Percentiles rank a stretch among this genome's conserved stretches.
Conservation (phyloP, 2,888 invertebrate genomes). For the Lasioglossum morio region DNA sequence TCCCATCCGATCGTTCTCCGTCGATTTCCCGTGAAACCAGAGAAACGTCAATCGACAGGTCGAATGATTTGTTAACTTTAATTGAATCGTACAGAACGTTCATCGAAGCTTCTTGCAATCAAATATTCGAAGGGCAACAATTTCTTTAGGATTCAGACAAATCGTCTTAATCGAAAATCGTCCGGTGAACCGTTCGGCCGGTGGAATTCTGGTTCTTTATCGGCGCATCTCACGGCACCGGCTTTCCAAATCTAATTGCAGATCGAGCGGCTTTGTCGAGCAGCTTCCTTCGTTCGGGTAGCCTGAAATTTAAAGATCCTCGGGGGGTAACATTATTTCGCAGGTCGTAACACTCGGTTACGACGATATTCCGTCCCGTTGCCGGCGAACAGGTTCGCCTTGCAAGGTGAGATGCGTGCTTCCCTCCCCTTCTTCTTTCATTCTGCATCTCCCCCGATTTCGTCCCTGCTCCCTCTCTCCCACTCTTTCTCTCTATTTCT, state of each 20-base stretch:
- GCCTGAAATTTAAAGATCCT: constrained; percentile 70
- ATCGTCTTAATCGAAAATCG: not conserved
- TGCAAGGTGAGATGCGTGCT: constrained; percentile 81
- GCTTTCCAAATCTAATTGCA: constrained; percentile 13
- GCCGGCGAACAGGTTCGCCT: constrained; percentile 79
- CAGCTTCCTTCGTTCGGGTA: constrained; percentile 46
- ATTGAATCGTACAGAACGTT: not conserved
- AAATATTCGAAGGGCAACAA: not conserved
- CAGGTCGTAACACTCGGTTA: constrained; percentile 67
- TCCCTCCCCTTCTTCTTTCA: constrained; percentile 54
- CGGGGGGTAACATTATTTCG: constrained; percentile 69
- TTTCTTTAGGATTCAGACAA: not conserved
- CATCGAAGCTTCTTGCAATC: not conserved
- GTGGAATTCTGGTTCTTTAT: not conserved
- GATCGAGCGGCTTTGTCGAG: constrained; percentile 22
- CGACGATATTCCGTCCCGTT: constrained; percentile 69
- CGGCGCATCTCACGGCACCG: constrained; percentile 19
- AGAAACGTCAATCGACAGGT: not conserved
- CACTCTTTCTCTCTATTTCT: not conserved
- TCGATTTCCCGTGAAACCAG: not conserved
- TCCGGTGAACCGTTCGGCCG: not conserved
- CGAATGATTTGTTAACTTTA: not conserved
- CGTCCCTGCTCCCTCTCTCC: not conserved
- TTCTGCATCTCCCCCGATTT: constrained; percentile 42
- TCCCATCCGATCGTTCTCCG: constrained; percentile 42